These are phyloP conservation scores for Metopolophium dirhodum DNA, from an alignment of 1,140 invertebrate species.

Conservation along the genomic window DNA sequence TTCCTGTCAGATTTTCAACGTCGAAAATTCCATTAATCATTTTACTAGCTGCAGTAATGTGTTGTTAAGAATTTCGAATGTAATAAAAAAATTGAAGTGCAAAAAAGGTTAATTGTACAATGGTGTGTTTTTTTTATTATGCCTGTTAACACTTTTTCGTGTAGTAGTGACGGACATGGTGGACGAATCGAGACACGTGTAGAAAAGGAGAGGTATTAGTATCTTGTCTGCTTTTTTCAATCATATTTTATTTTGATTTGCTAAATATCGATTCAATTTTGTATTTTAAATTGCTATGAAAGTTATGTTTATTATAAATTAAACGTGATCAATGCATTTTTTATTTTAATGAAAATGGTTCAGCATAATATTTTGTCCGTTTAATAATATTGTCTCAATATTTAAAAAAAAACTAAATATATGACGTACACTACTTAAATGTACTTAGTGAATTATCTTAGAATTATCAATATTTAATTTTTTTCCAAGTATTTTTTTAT, in stretches of 20 bases:
- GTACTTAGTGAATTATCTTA: not conserved
- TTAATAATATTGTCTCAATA: too few relatives aligned
- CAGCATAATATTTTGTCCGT: not conserved
- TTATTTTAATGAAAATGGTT: not conserved
- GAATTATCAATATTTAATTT: not conserved
- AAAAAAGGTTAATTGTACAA: conserved; percentile 5
- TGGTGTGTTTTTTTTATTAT: not conserved
- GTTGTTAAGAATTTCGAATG: not conserved
- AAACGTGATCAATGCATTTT: not conserved
- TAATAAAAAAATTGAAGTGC: conserved; percentile 1
- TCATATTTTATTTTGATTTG: not conserved
- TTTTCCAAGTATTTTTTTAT: not conserved
- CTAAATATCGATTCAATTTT: not conserved
- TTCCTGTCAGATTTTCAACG: not conserved
- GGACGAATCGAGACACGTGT: not conserved
- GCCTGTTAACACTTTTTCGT: not conserved
- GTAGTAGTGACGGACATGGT: not conserved
- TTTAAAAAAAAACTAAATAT: too few relatives aligned
- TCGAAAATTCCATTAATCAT: conserved; percentile 21
- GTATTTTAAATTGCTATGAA: not conserved
- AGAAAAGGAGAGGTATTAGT: not conserved
- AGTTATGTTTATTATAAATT: not conserved
- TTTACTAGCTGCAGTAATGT: not conserved
- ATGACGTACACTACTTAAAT: not conserved
- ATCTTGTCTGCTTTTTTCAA: not conserved